These are phyloP conservation scores for Antechinus flavipes DNA, from an alignment of 2,113 vertebrate genomes.

Conservation along the genomic window DNA sequence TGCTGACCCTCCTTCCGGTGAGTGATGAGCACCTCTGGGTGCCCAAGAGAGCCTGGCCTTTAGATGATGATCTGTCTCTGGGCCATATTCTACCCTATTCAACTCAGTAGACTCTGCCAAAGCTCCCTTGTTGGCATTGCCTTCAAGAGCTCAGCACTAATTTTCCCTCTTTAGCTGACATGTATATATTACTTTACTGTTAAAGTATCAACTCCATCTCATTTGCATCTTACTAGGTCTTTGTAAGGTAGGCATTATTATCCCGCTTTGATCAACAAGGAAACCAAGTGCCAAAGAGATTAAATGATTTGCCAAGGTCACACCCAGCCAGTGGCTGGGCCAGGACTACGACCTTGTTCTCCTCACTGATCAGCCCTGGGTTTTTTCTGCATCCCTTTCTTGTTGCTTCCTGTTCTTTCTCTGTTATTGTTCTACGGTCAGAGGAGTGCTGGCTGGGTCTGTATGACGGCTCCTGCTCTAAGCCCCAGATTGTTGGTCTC, in stretches of 20 bases:
- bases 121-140: background rate
- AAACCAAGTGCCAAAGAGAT: background rate
- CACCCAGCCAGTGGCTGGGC: background rate
- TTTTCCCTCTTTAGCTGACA: background rate
- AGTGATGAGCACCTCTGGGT: background rate
- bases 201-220: background rate
- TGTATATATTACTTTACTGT: background rate
- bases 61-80: background rate
- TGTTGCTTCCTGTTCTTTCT: background rate
- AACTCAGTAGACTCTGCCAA: background rate
- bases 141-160: background rate
- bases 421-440: background rate
- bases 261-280: background rate
- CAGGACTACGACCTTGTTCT: background rate
- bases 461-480: background rate
- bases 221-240: background rate
- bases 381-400: background rate
- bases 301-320: constrained; percentile 11
- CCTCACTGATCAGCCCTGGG: background rate
- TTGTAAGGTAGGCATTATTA: background rate
- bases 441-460: background rate
- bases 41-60: background rate
- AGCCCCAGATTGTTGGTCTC: background rate
- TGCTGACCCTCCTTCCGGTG: background rate
- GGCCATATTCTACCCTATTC: background rate